Evolutionary conservation across 2,113 vertebrate species (phyloP).

Genomic region (Nansenia antarctica): DNA sequence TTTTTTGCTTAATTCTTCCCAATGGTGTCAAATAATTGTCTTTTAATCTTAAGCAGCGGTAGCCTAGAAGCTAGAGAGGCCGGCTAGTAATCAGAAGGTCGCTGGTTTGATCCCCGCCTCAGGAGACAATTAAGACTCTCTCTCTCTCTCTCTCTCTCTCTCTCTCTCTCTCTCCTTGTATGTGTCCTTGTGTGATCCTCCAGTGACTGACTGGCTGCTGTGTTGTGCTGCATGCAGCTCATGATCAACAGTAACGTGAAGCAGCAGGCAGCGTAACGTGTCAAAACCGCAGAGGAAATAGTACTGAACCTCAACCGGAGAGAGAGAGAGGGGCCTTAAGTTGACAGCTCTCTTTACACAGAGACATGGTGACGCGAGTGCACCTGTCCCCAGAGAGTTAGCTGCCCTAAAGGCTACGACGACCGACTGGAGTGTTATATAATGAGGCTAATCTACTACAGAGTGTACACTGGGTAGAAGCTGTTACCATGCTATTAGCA

Average conservation of each 20-base stretch:
- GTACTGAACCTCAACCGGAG: too few species aligned
- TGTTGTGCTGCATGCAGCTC: not conserved
- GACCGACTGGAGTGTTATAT: not conserved
- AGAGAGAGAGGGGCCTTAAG: slow-evolving; percentile 8
- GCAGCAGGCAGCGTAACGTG: not conserved
- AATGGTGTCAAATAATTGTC: too few species aligned
- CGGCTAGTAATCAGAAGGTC: slow-evolving; percentile 6
- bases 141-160: not conserved
- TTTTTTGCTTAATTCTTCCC: too few species aligned
- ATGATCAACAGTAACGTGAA: not conserved
- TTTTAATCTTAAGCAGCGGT: too few species aligned
- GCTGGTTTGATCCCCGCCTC: slow-evolving; percentile 23
- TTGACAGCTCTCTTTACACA: slow-evolving; percentile 25
- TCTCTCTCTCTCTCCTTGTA: not conserved
- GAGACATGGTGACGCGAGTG: slow-evolving; percentile 21
- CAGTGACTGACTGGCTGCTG: not conserved
- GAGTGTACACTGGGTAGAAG: not conserved
- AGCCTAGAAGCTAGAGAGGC: too few species aligned
- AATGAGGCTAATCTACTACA: not conserved
- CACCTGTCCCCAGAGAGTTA: not conserved
- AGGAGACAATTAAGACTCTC: slow-evolving; percentile 28
- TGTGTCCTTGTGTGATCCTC: slow-evolving; percentile 13
- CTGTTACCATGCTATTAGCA: not conserved
- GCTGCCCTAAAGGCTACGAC: not conserved
- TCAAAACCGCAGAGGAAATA: not conserved